Evolutionary conservation across 1,140 invertebrate species (phyloP), one percentile per base, ranked within the genome.

Genomic region (Aphaenogaster floridana): DNA sequence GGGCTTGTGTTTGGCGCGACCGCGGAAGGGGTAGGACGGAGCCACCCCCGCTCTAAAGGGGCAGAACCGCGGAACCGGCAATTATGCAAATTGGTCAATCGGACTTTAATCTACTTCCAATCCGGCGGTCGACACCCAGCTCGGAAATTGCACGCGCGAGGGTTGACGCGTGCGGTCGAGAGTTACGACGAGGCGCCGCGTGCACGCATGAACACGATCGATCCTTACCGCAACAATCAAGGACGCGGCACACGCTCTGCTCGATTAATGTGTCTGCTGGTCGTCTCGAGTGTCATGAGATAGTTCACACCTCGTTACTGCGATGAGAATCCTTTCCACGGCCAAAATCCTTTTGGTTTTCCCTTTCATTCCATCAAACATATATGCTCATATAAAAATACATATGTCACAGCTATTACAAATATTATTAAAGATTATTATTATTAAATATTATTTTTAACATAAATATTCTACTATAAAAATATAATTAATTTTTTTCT

Each of bases 251-350:
- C 84, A 50, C 89, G 34, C 71, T 80, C 64, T 52, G 50, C 68
- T 86, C 76, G 91, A 94, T 89, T 91, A 91, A 92, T 92, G 77
- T 89, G 78, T 87, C 86, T 63, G 83, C 74, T 71, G 89, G 54
- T 64, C 21, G 34, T 54, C 36, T n/a, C 77, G 84, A 69, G 84
- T 93, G 92, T 94, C 92, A 94, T 92, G 92, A 90, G 91, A 94
- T 92, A 94, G 92, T 94, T 94, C 92, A 93, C 91, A 89, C 89
- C 89, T 94, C 92, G 91, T 93, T 90, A 89, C 59, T 79, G 86
- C 79, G 81, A 54, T 54, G n/a, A 80, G 39, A 28, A 54, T 28
- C 1, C 69, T 48, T 76, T 84, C 39, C 42, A 39, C 34, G 17
- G 21, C 13, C 21, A 7, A 59, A 45, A 21, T 45, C 21, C 13